A percentile compares a stretch with the other conserved stretches of the same genome.
phyloP scores from a whole-genome alignment of 2,888 invertebrate genomes.

The Ormyrus thymus region DNA sequence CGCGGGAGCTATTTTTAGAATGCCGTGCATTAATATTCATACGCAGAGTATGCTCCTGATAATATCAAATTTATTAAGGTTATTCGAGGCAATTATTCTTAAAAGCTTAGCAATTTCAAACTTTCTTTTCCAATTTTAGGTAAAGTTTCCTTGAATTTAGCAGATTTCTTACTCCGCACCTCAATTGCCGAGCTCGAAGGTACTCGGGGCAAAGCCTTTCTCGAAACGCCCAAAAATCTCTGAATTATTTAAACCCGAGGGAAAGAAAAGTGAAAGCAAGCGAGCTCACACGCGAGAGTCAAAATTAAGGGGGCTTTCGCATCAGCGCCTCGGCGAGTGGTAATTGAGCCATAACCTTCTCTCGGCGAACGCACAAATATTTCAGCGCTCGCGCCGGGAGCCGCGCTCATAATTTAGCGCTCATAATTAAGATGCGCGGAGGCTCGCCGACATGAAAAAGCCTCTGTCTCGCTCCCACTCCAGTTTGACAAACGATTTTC shows the following conservation, averaged over 20 bases:
- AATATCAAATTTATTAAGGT: too few relatives aligned
- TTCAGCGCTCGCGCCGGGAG: slow-evolving; percentile 65
- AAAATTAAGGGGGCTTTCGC: slow-evolving; percentile 61
- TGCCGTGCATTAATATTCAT: too few relatives aligned
- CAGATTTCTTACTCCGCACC: too few relatives aligned
- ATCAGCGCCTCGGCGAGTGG: slow-evolving; percentile 70
- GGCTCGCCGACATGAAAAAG: slow-evolving; percentile 25
- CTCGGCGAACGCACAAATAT: slow-evolving; percentile 70
- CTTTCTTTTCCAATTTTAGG: too few relatives aligned
- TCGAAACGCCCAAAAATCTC: too few relatives aligned
- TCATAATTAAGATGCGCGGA: slow-evolving; percentile 69
- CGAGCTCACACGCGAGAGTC: not conserved
- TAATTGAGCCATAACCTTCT: slow-evolving; percentile 73
- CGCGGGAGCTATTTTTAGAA: too few relatives aligned
- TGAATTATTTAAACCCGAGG: not conserved
- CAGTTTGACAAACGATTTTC: slow-evolving; percentile 53
- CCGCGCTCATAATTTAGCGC: slow-evolving; percentile 69
- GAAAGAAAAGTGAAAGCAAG: not conserved
- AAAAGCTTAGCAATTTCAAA: too few relatives aligned
- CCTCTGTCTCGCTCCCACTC: slow-evolving; percentile 33
- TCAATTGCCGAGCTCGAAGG: too few relatives aligned
- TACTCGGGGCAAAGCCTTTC: too few relatives aligned
- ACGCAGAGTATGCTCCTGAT: too few relatives aligned
- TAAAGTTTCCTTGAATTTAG: too few relatives aligned
- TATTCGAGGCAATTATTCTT: too few relatives aligned